These are phyloP conservation scores for Neodiprion fabricii DNA, from an alignment of 1,140 invertebrate genomes.

Conservation along the genomic window DNA sequence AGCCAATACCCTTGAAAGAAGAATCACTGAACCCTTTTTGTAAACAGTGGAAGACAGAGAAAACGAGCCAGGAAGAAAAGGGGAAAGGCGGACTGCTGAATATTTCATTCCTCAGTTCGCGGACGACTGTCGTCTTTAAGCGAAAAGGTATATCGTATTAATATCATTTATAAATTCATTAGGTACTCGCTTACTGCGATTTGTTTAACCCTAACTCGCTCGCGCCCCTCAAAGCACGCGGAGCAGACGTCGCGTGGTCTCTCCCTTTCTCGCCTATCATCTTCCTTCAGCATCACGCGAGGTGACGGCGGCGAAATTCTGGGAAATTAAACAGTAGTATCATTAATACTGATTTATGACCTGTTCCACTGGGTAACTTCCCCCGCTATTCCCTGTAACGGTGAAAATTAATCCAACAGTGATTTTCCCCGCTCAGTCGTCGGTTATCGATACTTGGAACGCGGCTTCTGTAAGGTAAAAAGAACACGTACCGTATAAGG, in stretches of 20 bases:
- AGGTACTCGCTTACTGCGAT: neutral
- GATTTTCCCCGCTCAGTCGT: neutral
- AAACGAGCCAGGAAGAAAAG: too few relatives aligned
- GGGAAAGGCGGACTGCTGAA: too few relatives aligned
- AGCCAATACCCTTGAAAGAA: neutral
- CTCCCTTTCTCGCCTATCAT: neutral
- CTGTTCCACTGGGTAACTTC: neutral
- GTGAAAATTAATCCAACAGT: neutral
- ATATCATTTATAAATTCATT: slow-evolving; percentile 8
- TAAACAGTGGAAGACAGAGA: too few relatives aligned
- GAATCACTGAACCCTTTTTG: too few relatives aligned
- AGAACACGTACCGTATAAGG: too few relatives aligned
- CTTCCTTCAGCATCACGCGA: neutral
- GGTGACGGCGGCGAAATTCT: neutral
- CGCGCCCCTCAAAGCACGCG: neutral
- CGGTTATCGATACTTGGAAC: too few relatives aligned
- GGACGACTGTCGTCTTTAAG: neutral
- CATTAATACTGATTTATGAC: neutral
- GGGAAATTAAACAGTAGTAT: neutral
- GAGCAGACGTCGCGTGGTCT: neutral
- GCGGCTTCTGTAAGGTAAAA: too few relatives aligned
- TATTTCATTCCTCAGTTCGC: too few relatives aligned
- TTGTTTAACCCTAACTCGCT: neutral
- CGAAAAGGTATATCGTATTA: neutral
- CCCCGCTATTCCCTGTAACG: neutral